These are phyloP conservation scores for Tetragonula clypearis DNA, from an alignment of 1,140 invertebrate species.

Conservation along the genomic window DNA sequence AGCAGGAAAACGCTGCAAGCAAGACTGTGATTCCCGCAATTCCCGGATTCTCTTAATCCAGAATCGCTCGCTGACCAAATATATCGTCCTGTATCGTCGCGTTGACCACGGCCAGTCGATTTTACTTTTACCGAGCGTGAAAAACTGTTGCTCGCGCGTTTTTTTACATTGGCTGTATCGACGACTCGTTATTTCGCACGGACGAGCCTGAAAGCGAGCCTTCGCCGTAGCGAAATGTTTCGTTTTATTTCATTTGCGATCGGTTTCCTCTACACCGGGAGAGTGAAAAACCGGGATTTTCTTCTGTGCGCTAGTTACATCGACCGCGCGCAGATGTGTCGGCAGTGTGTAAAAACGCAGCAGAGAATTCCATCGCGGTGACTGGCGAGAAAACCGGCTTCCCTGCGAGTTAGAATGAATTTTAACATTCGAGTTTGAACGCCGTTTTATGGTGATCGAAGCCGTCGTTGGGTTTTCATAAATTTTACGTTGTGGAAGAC, in stretches of 20 bases:
- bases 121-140: conserved; percentile 2
- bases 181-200: neutral
- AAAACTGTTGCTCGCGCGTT: neutral
- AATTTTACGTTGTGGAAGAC: neutral
- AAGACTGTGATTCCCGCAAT: too few species aligned
- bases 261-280: too few species aligned
- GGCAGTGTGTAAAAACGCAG: conserved; percentile 14
- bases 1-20: too few species aligned
- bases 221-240: too few species aligned
- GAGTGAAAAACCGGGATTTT: neutral
- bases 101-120: too few species aligned
- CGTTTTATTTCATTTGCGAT: neutral
- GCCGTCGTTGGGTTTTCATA: neutral
- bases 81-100: too few species aligned
- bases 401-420: conserved; percentile 31
- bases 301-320: neutral
- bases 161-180: neutral
- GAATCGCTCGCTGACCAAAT: too few species aligned
- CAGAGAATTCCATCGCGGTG: conserved; percentile 48
- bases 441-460: neutral
- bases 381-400: conserved; percentile 5
- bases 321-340: neutral
- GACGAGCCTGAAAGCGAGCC: conserved; percentile 1
- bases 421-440: neutral
- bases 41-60: too few species aligned